Percentiles rank a stretch among this genome's conserved stretches.
These are phyloP conservation scores for Taeniopygia guttata DNA, from an alignment of 2,797 vertebrate genomes.

Conservation along the genomic window DNA sequence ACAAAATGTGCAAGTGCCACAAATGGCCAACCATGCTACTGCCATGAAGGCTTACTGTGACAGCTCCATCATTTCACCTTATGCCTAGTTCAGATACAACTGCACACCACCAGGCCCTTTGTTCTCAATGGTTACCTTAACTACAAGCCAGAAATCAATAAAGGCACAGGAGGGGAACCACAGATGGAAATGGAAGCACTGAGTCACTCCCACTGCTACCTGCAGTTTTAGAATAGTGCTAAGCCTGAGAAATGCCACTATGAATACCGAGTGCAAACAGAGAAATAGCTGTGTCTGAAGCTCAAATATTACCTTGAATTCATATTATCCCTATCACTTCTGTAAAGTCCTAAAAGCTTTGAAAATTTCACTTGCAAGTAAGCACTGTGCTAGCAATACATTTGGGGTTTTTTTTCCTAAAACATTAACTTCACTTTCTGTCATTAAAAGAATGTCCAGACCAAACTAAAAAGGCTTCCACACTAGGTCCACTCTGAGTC, in stretches of 20 bases:
- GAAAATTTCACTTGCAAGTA: not conserved
- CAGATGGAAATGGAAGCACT: not conserved
- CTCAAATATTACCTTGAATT: not conserved
- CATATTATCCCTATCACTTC: not conserved
- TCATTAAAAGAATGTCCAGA: not conserved
- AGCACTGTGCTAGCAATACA: not conserved
- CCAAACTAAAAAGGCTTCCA: not conserved
- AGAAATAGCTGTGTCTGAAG: not conserved
- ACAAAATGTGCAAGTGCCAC: not conserved
- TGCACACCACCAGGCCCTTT: not conserved
- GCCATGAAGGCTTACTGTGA: not conserved
- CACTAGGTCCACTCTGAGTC: not conserved
- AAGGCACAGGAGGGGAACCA: fast-evolving
- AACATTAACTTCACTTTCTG: not conserved
- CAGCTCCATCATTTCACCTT: not conserved
- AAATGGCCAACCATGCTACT: not conserved
- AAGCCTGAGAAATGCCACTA: not conserved
- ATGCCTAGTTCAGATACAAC: not conserved
- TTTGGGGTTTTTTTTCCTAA: not conserved
- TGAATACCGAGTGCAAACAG: not conserved
- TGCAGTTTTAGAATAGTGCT: not conserved
- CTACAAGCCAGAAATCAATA: not conserved
- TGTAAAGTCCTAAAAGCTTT: not conserved
- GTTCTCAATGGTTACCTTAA: not conserved
- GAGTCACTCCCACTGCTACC: not conserved